phyloP scores from a whole-genome alignment of 2,888 invertebrate genomes.

The Apodemia zela region DNA sequence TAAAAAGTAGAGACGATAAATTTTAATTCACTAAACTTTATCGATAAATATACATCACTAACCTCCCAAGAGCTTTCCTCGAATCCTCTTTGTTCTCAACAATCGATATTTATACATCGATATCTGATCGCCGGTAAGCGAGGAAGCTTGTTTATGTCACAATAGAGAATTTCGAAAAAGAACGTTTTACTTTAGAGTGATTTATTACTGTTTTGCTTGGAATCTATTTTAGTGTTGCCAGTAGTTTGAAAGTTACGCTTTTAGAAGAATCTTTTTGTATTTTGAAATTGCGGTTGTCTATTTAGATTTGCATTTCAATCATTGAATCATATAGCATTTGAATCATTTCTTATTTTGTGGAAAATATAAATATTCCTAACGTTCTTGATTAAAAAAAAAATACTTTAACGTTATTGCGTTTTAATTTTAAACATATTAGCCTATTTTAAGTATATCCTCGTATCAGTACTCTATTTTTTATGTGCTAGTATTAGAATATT shows the following conservation, averaged over 20 bases:
- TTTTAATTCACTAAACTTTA: slow-evolving; percentile 17
- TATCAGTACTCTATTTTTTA: too few relatives aligned
- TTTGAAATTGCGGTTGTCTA: slow-evolving; percentile 2
- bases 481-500: too few relatives aligned
- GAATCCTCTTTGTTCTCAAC: slow-evolving; percentile 57
- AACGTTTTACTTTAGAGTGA: slow-evolving; percentile 31
- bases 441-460: too few relatives aligned
- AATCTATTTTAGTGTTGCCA: slow-evolving; percentile 13
- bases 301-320: too few relatives aligned
- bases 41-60: slow-evolving; percentile 40
- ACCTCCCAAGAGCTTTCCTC: slow-evolving; percentile 49
- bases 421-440: too few relatives aligned
- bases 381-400: too few relatives aligned
- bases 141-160: slow-evolving; percentile 57
- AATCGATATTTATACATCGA: slow-evolving; percentile 62
- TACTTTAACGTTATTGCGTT: too few relatives aligned
- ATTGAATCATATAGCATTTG: too few relatives aligned
- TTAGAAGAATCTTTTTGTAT: slow-evolving; percentile 1
- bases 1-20: not conserved
- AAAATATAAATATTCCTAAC: not conserved
- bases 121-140: slow-evolving; percentile 54
- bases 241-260: slow-evolving; percentile 12
- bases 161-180: slow-evolving; percentile 28
- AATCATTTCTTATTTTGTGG: not conserved
- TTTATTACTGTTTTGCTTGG: slow-evolving; percentile 37